Conservation (phyloP, 2,888 invertebrate species). For the Drosophila peninsularis region DNA sequence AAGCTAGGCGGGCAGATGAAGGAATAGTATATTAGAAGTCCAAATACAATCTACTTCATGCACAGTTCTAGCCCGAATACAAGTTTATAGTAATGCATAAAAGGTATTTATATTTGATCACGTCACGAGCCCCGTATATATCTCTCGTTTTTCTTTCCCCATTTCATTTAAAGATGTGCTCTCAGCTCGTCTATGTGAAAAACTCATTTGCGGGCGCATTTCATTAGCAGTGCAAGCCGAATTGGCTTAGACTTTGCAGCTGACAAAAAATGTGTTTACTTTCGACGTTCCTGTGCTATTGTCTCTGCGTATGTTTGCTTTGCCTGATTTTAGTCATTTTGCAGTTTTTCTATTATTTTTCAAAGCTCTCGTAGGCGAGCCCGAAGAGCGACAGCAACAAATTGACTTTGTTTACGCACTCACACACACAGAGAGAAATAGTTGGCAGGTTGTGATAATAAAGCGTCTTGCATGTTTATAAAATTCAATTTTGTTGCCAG, state of each 20-base stretch:
- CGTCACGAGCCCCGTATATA: too few species aligned
- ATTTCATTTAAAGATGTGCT: not conserved
- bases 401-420: constrained; percentile 65
- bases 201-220: not conserved
- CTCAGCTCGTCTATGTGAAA: not conserved
- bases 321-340: too few species aligned
- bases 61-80: too few species aligned
- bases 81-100: too few species aligned
- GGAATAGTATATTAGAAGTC: too few species aligned
- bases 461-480: constrained; percentile 27
- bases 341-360: not conserved
- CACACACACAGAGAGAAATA: constrained; percentile 19
- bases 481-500: constrained; percentile 23
- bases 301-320: constrained; percentile 1
- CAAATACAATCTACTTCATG: too few species aligned
- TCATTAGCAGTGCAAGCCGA: not conserved
- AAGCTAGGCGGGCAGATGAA: too few species aligned
- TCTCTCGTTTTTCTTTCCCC: too few species aligned
- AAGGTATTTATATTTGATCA: too few species aligned
- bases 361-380: constrained; percentile 21
- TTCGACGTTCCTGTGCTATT: not conserved
- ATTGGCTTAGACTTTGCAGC: not conserved
- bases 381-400: constrained; percentile 60
- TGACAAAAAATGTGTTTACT: not conserved
- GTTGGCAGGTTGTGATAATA: constrained; percentile 34